A percentile compares a stretch with the other conserved stretches of the same genome.
Conservation (phyloP, 2,113 vertebrate species). For the Cisticola juncidis region DNA sequence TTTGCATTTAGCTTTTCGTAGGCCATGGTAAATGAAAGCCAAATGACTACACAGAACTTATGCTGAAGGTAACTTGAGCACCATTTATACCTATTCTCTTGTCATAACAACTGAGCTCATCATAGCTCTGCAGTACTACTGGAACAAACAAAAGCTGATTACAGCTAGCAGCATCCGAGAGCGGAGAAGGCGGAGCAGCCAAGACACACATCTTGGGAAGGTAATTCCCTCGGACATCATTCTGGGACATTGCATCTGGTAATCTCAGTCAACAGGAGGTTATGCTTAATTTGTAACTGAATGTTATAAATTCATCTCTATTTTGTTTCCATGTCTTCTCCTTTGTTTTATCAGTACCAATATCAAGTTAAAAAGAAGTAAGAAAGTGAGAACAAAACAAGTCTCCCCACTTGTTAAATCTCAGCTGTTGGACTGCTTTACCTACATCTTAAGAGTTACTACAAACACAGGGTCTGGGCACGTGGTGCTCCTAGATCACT, state of each 20-base stretch:
- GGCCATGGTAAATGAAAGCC: neutral
- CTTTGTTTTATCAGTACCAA: neutral
- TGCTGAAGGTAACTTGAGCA: neutral
- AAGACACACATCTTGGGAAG: neutral
- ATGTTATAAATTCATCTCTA: neutral
- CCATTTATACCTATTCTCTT: neutral
- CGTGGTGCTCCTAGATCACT: slow-evolving; percentile 1
- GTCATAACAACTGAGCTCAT: neutral
- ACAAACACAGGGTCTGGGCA: neutral
- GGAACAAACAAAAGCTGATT: neutral
- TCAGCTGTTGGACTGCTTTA: neutral
- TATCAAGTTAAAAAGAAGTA: neutral
- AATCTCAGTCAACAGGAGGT: neutral
- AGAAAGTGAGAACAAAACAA: neutral
- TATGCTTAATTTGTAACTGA: neutral
- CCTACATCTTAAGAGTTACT: neutral
- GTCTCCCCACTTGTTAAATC: neutral
- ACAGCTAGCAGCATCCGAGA: neutral
- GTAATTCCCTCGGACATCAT: neutral
- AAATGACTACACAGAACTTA: neutral
- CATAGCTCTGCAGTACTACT: neutral
- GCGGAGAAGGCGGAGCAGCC: neutral
- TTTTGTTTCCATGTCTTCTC: neutral
- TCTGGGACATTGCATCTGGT: neutral
- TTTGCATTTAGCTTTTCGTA: neutral